Percentiles rank a stretch among this genome's conserved stretches.
Conservation (phyloP, 1,140 invertebrate genomes). For the Drosophila cardini region DNA sequence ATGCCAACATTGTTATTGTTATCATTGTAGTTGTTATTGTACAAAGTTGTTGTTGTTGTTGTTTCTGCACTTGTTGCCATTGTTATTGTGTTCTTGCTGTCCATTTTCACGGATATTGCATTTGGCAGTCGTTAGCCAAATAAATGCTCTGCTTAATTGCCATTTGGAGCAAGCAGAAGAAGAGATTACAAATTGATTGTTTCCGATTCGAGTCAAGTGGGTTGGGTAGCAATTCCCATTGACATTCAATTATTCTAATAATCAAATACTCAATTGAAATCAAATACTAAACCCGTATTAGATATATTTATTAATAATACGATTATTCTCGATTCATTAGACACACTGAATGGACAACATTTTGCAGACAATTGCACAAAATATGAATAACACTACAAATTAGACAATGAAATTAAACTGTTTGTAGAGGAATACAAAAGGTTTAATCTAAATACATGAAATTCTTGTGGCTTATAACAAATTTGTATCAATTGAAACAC, state of each 20-base stretch:
- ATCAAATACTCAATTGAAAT: neutral
- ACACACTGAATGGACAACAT: neutral
- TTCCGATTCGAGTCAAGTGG: neutral
- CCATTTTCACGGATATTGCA: slow-evolving; percentile 61
- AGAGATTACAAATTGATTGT: neutral
- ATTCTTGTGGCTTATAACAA: neutral
- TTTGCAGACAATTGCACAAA: neutral
- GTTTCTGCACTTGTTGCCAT: slow-evolving; percentile 25
- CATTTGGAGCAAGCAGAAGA: slow-evolving; percentile 32
- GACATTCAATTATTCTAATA: neutral
- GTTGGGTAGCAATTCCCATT: slow-evolving; percentile 1
- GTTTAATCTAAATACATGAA: neutral
- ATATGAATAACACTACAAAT: neutral
- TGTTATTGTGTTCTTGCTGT: slow-evolving; percentile 30
- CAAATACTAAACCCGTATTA: neutral
- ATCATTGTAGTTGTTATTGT: slow-evolving; percentile 14
- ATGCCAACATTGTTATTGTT: slow-evolving; percentile 51
- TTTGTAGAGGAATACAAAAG: neutral
- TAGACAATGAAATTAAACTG: neutral
- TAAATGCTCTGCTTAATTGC: slow-evolving; percentile 63
- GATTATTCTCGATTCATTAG: neutral
- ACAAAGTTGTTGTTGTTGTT: slow-evolving; percentile 24
- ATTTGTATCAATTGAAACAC: neutral
- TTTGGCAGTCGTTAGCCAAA: slow-evolving; percentile 57
- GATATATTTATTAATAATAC: neutral